These are phyloP conservation scores for Melanotaenia trifasciata DNA, from an alignment of 2,797 vertebrate genomes.

Conservation along the genomic window DNA sequence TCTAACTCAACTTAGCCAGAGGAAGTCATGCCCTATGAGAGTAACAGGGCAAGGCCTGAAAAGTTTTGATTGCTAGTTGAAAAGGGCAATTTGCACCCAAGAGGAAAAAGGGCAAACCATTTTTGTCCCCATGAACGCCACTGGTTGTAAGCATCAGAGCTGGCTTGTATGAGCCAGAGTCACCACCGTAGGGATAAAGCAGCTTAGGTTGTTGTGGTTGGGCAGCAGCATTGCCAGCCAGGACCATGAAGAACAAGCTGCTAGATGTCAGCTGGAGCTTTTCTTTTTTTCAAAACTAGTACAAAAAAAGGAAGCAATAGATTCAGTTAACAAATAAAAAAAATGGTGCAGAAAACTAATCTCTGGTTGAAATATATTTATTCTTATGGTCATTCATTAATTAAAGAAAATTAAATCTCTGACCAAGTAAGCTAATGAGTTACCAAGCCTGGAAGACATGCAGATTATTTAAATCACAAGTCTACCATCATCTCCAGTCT, in stretches of 20 bases:
- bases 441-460: neutral
- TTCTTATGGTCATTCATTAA: neutral
- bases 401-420: too few species aligned
- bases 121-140: constrained; percentile 62
- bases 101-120: constrained; percentile 69
- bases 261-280: constrained; percentile 44
- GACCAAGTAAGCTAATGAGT: too few species aligned
- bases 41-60: constrained; percentile 44
- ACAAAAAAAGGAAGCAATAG: neutral
- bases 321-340: neutral
- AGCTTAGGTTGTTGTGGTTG: constrained; percentile 42
- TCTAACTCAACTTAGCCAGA: constrained; percentile 43
- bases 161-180: constrained; percentile 45
- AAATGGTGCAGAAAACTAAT: neutral
- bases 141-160: constrained; percentile 64
- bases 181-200: constrained; percentile 39
- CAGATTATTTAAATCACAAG: constrained; percentile 1
- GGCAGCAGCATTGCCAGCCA: constrained; percentile 28
- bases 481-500: constrained; percentile 1
- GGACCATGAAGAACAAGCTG: constrained; percentile 43
- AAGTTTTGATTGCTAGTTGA: constrained; percentile 72
- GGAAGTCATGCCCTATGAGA: constrained; percentile 63
- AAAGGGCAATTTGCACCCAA: constrained; percentile 77
- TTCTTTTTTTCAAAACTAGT: constrained; percentile 5
- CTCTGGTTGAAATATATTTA: neutral